Evolutionary conservation across 2,797 vertebrate genomes (phyloP), one percentile per base, ranked within the genome.

Genomic region (Chaetophractus vellerosus): DNA sequence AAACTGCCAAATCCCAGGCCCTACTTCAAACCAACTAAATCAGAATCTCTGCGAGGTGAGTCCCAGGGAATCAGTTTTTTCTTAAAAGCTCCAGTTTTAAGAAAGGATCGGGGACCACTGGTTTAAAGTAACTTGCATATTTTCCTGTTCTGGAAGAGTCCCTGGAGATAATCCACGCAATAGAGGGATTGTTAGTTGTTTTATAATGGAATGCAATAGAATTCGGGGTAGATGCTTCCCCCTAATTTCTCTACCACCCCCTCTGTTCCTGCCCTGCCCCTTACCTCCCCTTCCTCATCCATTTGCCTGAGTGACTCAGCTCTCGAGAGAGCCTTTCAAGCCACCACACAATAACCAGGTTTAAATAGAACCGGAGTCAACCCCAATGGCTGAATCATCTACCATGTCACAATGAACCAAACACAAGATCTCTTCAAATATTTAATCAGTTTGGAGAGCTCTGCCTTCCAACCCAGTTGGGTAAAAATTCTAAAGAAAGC

Each of bases 361-460:
- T 41, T 33, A 52, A 61, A 31, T 21, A 80, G n/a, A 95, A 68
- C 24, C 1, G 71, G 57, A 84, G 79, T 41, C 81, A 72, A 50
- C 50, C 63, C 57, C 48, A 55, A 55, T 38, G 5, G 68, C 69
- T 11, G 68, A 87, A 23, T 38, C 41, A 57, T 28, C 92, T 74
- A 52, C 1, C 0, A 64, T 36, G 72, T 85, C 86, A 88, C 63
- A 96, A 94, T 93, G 74, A 98, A 93, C 50, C 86, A 93, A 95
- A 93, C 96, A 89, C 79, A 89, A 82, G 52, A 78, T 96, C 92
- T 97, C 93, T 96, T 97, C 87, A 85, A 95, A 96, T 96, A 97
- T 96, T 97, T 96, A 96, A 97, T 96, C 90, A 81, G 88, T 96
- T 95, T 92, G 90, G 96, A 96, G 87, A 97, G 72, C 74, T 93